Evolutionary conservation across 2,797 vertebrate species (phyloP).

Genomic region (Malurus leucopterus): DNA sequence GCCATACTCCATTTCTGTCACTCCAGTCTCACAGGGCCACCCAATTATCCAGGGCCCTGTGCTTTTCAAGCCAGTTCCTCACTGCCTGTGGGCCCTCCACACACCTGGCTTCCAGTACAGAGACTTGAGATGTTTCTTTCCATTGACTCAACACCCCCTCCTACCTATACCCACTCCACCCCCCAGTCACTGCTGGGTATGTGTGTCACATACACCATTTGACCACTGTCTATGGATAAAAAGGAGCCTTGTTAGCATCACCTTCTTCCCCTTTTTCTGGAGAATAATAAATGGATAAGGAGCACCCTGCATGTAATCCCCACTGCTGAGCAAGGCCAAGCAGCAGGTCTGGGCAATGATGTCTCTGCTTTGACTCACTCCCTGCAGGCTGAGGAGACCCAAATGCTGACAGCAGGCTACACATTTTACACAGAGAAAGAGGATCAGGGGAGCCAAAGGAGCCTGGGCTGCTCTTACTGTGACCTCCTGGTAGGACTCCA

Average conservation of each 20-base stretch:
- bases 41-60: background rate
- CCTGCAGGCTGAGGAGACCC: background rate
- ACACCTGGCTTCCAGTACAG: background rate
- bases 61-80: background rate
- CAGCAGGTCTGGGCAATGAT: background rate
- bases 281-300: background rate
- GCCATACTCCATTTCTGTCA: accelerated
- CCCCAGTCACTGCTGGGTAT: background rate
- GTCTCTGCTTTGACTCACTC: background rate
- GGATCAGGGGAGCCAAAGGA: background rate
- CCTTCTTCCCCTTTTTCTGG: background rate
- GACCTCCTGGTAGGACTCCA: conserved; percentile 98
- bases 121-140: background rate
- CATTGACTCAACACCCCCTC: background rate
- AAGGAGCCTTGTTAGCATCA: background rate
- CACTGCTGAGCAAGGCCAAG: background rate
- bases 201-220: background rate
- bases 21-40: background rate
- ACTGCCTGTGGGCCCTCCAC: background rate
- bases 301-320: background rate
- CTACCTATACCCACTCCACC: accelerated
- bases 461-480: conserved; percentile 79
- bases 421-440: background rate
- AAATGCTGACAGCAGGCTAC: background rate
- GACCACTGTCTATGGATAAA: background rate